Evolutionary conservation across 2,113 vertebrate genomes (phyloP), one percentile per base, ranked within the genome.

Genomic region (Elaphurus davidianus): DNA sequence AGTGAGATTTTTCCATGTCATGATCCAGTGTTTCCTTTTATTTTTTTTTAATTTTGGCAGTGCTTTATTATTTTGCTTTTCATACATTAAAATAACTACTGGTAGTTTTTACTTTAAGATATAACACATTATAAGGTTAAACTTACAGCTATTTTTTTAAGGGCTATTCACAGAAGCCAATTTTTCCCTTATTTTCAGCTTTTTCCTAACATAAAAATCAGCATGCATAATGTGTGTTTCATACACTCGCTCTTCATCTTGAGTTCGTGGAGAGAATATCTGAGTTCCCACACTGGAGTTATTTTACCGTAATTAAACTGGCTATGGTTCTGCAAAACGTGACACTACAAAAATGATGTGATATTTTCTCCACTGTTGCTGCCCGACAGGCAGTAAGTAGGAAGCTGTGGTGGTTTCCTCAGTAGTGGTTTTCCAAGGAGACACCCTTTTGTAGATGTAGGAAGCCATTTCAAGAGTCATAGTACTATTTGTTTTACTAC

Each of bases 101-200:
- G 43, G 86, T 79, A 88, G 87, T 47, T 33, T 82, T 90, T 92
- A 76, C 90, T 91, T 90, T 87, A 54, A 96, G 47, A 47, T 88
- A 11, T 97, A 97, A 97, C n/a, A 36, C 93, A n/a, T 86, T 97
- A 97, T 94, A 98, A 98, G 87, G 52, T 98, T 96, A 95, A 94
- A 62, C 92, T 97, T 98, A 71, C 4, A 54, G 52, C 57, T 98
- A 2, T 98, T 95, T 62, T 98, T 98, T 94, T 91, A 98, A 98
- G 97, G 91, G 97, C 96, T 98, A 54, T 96, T 98, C 95, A 90
- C 97, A 82, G 95, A 93, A 96, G 91, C 91, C 52, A 96, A 91
- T 55, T 94, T 95, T 74, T 71, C 52, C 67, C 57, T 90, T 83
- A 71, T 91, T 96, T 95, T 83, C 52, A 90, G 16, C 81, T 62